Evolutionary conservation across 2,113 vertebrate species (phyloP), one percentile per base, ranked within the genome.

Genomic region (Noctilio leporinus): DNA sequence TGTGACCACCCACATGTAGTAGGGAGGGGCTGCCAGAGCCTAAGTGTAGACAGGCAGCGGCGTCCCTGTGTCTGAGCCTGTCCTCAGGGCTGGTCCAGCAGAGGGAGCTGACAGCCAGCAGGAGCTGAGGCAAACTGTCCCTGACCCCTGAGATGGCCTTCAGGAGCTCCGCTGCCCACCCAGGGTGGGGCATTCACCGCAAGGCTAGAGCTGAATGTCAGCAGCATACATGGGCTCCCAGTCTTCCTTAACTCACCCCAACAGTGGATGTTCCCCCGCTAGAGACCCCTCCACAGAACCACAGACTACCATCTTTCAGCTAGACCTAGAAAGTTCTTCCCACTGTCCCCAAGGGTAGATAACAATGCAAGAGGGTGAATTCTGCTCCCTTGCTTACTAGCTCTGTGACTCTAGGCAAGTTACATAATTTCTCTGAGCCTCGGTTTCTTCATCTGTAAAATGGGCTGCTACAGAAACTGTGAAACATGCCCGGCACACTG

Each of bases 61-160:
- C 81, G 81, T 96, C 97, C 96, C 83, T 6, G 55, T 85, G 96
- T 96, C 96, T 97, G 92, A 94, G 92, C 59, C 35, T 3, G n/a
- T 92, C 97, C 96, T 96, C 78, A 22, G 97, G 97, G 94, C 96
- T 94, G 93, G 96, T 95, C 97, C 97, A 97, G 97, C 95, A 97
- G 97, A 97, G 97, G 97, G 97, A 97, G 97, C 97, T 97, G 97
- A 73, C 95, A 95, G 93, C 92, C 93, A 97, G 96, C 96, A 0
- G 94, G 96, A 97, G 55, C 87, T 0, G 72, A 94, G 30, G 62
- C 89, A 40, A 78, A 62, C 81, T 7, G 1, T 89, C 85, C 85
- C 92, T 97, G 96, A 97, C 97, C 96, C 91, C 85, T 40, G 81
- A 35, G 88, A 28, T 88, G 95, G 95, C 88, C 96, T 90, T 59